phyloP scores from a whole-genome alignment of 2,888 invertebrate species.

The Xanthorhoe designata region DNA sequence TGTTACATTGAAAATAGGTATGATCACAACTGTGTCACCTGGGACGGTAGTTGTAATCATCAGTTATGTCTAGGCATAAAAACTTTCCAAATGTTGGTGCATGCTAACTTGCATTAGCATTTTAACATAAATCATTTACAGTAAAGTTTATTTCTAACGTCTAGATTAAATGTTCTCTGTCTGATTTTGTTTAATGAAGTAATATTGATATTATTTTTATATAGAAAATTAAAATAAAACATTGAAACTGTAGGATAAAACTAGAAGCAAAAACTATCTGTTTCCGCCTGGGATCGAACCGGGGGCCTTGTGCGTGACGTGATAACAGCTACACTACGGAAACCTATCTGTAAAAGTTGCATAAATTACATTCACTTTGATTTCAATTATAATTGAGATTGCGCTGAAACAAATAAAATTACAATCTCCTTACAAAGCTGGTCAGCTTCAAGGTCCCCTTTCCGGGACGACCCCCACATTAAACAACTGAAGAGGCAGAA shows the following conservation, averaged over 20 bases:
- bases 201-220: too few species aligned
- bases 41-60: too few species aligned
- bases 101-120: too few species aligned
- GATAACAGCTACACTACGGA: slow-evolving; percentile 92
- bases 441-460: too few species aligned
- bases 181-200: too few species aligned
- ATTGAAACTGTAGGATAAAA: too few species aligned
- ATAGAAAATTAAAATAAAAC: too few species aligned
- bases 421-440: not conserved
- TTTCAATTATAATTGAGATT: not conserved
- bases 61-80: too few species aligned
- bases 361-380: not conserved
- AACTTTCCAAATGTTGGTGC: too few species aligned
- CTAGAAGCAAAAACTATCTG: slow-evolving; percentile 50
- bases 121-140: too few species aligned
- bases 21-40: not conserved
- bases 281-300: slow-evolving; percentile 90
- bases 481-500: not conserved
- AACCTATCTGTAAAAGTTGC: slow-evolving; percentile 60
- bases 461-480: not conserved
- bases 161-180: too few species aligned
- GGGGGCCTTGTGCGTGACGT: slow-evolving; percentile 92
- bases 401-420: not conserved
- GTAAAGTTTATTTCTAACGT: too few species aligned
- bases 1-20: not conserved